Evolutionary conservation across 2,113 vertebrate species (phyloP).

Genomic region (Hemiscyllium ocellatum): DNA sequence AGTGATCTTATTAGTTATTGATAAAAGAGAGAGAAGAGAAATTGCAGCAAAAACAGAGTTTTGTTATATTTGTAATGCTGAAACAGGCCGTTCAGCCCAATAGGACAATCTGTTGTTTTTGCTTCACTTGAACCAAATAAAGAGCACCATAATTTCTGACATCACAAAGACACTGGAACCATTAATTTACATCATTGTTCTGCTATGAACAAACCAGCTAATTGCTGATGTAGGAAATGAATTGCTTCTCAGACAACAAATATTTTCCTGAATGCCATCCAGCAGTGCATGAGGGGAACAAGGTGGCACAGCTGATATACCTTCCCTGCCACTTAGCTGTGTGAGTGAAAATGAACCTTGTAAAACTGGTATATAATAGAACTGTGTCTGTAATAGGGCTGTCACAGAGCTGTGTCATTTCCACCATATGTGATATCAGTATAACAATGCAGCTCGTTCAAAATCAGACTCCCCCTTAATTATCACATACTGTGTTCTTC

Average conservation of each 20-base stretch:
- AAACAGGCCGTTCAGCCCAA: not conserved
- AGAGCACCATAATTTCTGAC: not conserved
- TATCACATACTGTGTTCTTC: not conserved
- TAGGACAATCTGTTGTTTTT: not conserved
- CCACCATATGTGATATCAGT: not conserved
- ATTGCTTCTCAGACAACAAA: not conserved
- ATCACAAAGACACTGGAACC: not conserved
- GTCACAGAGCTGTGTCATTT: not conserved
- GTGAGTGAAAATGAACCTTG: not conserved
- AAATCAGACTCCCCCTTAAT: not conserved
- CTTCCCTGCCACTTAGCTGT: not conserved
- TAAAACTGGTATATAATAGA: not conserved
- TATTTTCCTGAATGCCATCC: not conserved
- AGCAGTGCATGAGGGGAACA: not conserved
- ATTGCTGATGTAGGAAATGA: not conserved
- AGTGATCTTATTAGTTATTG: not conserved
- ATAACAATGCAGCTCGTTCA: not conserved
- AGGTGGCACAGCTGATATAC: not conserved
- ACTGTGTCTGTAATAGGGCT: not conserved
- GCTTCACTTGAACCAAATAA: not conserved
- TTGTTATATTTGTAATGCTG: not conserved
- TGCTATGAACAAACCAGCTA: not conserved
- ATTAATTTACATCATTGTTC: not conserved
- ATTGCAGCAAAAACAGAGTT: not conserved
- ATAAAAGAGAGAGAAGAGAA: not conserved